A percentile compares a stretch with the other conserved stretches of the same genome.
Evolutionary conservation across 2,113 vertebrate genomes (phyloP).

Genomic region (Chiloscyllium plagiosum): DNA sequence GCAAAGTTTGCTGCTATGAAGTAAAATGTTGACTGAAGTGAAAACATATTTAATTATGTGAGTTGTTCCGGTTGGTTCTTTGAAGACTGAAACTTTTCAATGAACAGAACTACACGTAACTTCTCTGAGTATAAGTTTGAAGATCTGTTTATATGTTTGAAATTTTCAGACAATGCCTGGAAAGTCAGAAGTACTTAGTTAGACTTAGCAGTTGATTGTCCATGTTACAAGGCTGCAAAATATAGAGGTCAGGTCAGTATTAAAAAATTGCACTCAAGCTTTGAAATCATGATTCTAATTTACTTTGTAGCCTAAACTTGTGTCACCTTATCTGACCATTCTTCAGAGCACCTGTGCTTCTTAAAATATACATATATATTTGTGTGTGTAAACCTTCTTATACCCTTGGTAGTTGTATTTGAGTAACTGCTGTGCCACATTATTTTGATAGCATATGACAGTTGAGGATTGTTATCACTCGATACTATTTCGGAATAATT

Average conservation of each 20-base stretch:
- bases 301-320: not conserved
- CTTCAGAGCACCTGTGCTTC: not conserved
- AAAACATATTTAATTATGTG: not conserved
- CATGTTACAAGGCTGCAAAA: not conserved
- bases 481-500: not conserved
- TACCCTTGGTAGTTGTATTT: not conserved
- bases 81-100: not conserved
- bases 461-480: not conserved
- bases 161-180: not conserved
- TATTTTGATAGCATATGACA: not conserved
- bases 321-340: not conserved
- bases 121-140: not conserved
- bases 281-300: not conserved
- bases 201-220: not conserved
- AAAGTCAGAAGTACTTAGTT: not conserved
- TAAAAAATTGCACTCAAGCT: not conserved
- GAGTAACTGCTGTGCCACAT: not conserved
- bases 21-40: not conserved
- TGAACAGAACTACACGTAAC: not conserved
- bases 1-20: not conserved
- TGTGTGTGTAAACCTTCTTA: not conserved
- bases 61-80: not conserved
- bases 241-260: not conserved
- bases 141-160: not conserved
- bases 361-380: not conserved